Base-by-base conservation (phyloP, 2,113 vertebrate species). In the Mixornis gularis region DNA sequence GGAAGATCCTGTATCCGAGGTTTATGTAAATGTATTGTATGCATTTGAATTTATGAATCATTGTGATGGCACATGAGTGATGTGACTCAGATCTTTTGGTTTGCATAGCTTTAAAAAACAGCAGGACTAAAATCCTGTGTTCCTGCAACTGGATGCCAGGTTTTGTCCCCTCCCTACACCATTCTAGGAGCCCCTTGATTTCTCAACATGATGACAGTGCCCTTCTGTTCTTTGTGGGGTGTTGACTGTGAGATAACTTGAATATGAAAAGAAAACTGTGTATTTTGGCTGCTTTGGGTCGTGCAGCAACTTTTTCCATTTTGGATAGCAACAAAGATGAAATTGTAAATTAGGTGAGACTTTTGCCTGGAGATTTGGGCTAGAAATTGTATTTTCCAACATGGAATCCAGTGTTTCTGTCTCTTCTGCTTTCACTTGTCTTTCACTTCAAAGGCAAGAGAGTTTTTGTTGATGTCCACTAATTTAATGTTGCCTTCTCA, bases 41-140 rank as follows among this genome's bases (percentile, higher is more conserved):
- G 62, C 30, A 2, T 29, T 70, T 85, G 36, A 40, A 41, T 86
- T 89, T 90, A 8, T 95, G 88, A 92, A 84, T 95, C 93, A 60
- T 32, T 34, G 2, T 49, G 72, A 22, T 22, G 76, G 69, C 85
- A 65, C 51, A 26, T 0, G 7, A 64, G 22, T 26, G 52, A 71
- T 86, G 18, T 81, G 80, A 94, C 49, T 95, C 69, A 56, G 7
- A 8, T 64, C 44, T 79, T 81, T 34, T 24, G 41, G 56, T 82
- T 80, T 86, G 56, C 4, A 2, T 19, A 44, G 40, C 71, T 59
- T 81, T 70, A 18, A 79, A 85, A 53, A 76, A 29, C 0, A 22
- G 12, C 34, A 66, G 46, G 48, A 8, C 44, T 43, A 6, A 89
- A n/a, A 41, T 7, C 13, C 29, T 7, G 0, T 56, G 41, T 58